These are phyloP conservation scores for Anthoscopus minutus DNA, from an alignment of 2,113 vertebrate genomes.

Conservation along the genomic window DNA sequence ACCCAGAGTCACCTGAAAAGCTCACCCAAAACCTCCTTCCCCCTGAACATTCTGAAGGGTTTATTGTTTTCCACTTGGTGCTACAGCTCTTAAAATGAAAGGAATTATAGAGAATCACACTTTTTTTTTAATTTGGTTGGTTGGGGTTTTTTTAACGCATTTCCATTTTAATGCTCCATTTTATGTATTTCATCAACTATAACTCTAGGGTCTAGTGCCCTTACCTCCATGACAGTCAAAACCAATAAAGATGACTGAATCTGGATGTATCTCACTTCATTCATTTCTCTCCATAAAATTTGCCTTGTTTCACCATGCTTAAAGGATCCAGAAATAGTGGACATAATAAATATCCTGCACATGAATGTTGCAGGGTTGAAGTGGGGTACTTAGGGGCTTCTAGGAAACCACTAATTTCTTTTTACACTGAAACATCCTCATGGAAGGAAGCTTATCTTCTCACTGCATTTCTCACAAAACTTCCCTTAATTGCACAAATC, in stretches of 20 bases:
- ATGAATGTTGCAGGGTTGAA: background rate
- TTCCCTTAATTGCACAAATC: background rate
- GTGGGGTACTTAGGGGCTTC: background rate
- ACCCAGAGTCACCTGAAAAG: background rate
- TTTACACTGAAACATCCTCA: background rate
- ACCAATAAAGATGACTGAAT: background rate
- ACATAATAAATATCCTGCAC: background rate
- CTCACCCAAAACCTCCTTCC: background rate
- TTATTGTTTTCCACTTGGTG: background rate
- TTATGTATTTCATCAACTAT: background rate
- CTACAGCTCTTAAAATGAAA: background rate
- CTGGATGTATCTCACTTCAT: background rate
- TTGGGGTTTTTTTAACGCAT: background rate
- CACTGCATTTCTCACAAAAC: background rate
- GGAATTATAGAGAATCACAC: background rate
- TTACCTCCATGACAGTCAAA: background rate
- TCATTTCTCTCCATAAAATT: background rate
- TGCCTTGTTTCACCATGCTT: background rate
- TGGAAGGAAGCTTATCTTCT: background rate
- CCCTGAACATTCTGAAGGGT: background rate
- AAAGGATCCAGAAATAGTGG: background rate
- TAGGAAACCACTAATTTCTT: background rate
- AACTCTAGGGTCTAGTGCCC: background rate
- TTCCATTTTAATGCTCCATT: background rate
- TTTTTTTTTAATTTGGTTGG: background rate